Base-by-base conservation (phyloP, 2,113 vertebrate genomes). In the Junco hyemalis region DNA sequence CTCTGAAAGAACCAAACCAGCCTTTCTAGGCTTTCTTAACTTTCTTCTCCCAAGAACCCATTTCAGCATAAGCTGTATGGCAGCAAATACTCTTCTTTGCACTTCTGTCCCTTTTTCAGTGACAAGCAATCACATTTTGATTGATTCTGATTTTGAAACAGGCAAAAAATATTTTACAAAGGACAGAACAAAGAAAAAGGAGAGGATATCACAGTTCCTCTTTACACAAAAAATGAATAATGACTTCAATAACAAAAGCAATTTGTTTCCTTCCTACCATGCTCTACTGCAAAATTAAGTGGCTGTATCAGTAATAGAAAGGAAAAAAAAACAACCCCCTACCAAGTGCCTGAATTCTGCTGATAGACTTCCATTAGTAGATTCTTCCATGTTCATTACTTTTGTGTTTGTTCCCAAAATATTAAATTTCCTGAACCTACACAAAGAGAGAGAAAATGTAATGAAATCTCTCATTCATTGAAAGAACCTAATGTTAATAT, bases 341-440 rank as follows among this genome's bases (percentile, higher is more conserved):
- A 99, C 99, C 99, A 99, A 93, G 92, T 99, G 99, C 84, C 99
- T 98, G 96, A 99, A 99, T 96, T 99, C 99, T 26, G 99, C 99
- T 5, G 99, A 99, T 94, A 99, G 94, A 72, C 98, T 99, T 68
- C 99, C 99, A n/a, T 99, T 99, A 73, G 98, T 98, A 9, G 99
- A 99, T 92, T 99, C 99, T 90, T 99, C 99, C 99, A 99, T 99
- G 97, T 99, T 99, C 99, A 99, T 99, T 28, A 99, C 99, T 97
- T 99, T 99, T 6, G 98, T 99, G 93, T 98, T 98, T 11, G 99
- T 99, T 71, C 99, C 99, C 97, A 99, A 95, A 95, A 99, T 99
- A 94, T 99, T 99, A 92, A 99, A 99, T 96, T 99, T 99, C 28
- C 99, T 98, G 88, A 99, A 99, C 48, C 99, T 99, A 92, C 36